Evolutionary conservation across 2,888 invertebrate genomes (phyloP), one percentile per base, ranked within the genome.

Genomic region (Caenorhabditis becei): DNA sequence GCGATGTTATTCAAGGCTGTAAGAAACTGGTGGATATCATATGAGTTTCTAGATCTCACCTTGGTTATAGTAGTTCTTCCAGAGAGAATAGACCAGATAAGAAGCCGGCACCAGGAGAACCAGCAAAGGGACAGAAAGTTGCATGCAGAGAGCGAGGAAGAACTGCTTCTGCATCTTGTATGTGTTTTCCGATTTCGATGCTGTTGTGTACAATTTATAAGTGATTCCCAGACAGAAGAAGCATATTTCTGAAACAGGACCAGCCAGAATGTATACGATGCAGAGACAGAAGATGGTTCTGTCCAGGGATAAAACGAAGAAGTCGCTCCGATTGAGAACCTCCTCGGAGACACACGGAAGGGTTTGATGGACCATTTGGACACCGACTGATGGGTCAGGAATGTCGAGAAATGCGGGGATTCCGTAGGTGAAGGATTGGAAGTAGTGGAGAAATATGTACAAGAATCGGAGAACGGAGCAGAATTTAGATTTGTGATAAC

Each of bases 141-240:
- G 49, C 49, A 49, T 5, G 23, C 49, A 49, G 7, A 49, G 23
- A 1, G 49, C 49, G 49, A 49, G 11, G 23, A 49, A 49, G 23
- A 49, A 49, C 49, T 49, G 49, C 20, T 23, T 18, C 49, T 49
- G 49, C 49, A 49, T 49, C 20, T 49, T 49, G 23, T 49, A 49
- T 1, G 49, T 49, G 20, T 49, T 49, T 20, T 49, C 49, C 20
- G 49, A 49, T 11, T 49, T 49, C 11, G 49, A 49, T 16, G 20
- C 49, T 1, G 23, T 49, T 23, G 3, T 49, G 20, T 23, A 49
- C 2, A 49, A 11, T 23, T 49, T 49, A 3, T 14, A 7, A 11
- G 49, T 20, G 49, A 49, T 49, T 49, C 49, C 49, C 2, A 49
- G 11, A 11, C 49, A 49, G 11, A 49, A 49, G 2, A 49, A 49